Evolutionary conservation across 2,888 invertebrate species (phyloP), one percentile per base, ranked within the genome.

Genomic region (Platycnemis pennipes): DNA sequence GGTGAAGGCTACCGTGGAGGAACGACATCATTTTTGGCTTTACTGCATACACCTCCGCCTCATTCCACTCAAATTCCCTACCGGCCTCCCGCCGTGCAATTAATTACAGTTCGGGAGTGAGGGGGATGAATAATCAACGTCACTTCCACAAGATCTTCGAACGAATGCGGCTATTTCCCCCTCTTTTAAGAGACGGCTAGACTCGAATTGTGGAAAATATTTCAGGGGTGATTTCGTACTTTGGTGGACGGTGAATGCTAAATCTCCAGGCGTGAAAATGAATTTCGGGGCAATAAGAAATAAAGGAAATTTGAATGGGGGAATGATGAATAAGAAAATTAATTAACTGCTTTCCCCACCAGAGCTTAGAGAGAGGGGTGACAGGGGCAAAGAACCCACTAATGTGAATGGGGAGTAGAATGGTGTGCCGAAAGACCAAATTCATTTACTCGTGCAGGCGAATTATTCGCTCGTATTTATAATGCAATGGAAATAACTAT

Each of bases 51-150:
- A 63, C 63, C 63, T 63, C 63, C 26, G 5, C n/a, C 26, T 7
- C 63, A 26, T n/a, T 2, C n/a, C 63, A 7, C 63, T 5, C 63
- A 22, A 5, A 7, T 8, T n/a, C 63, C 63, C 22, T 3, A 3
- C 4, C 63, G 26, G 26, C 63, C 26, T 8, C 63, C n/a, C 63
- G 63, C 63, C 63, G 63, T 7, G 63, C 63, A 63, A 63, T 63
- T 63, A 63, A 63, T 63, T 63, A n/a, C 63, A 63, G 26, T 63
- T 63, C 63, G 53, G 53, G 53, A 8, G 53, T 53, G 53, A 16
- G 63, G 63, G 63, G 63, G 63, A 63, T 63, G 63, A 63, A 63
- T 63, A 63, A 63, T 63, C 63, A 63, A 63, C 63, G 63, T 63
- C 63, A 63, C 63, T 63, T 63, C 63, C 63, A 63, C n/a, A n/a